Conservation (phyloP, 2,888 invertebrate genomes). For the Rotaria magnacalcarata region DNA sequence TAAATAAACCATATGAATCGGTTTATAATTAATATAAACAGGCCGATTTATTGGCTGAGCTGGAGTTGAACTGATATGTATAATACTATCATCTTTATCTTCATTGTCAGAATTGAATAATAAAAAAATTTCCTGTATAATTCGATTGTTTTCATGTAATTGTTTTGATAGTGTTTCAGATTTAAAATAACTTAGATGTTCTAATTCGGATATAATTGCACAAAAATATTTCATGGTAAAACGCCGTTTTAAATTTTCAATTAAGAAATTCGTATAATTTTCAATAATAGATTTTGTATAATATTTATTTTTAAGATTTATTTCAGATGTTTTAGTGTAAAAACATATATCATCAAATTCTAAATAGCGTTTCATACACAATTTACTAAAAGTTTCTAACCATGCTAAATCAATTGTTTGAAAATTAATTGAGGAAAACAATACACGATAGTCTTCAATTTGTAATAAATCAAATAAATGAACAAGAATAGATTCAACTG, state of each 20-base stretch:
- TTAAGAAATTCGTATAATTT: constrained; percentile 23
- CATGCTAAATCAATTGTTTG: neutral
- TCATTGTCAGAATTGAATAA: neutral
- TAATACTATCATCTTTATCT: constrained; percentile 13
- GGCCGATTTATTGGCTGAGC: neutral
- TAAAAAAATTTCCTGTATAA: neutral
- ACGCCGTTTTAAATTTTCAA: constrained; percentile 21
- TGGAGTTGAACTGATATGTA: constrained; percentile 20
- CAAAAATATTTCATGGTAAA: neutral
- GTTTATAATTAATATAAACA: neutral
- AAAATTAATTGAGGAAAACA: neutral
- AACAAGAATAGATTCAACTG: neutral
- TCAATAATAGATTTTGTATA: neutral
- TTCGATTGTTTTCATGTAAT: constrained; percentile 5
- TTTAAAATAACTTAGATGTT: constrained; percentile 23
- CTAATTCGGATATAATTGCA: neutral
- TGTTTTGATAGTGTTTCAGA: neutral
- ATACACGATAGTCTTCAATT: constrained; percentile 11
- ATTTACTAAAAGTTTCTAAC: neutral
- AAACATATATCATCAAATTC: constrained; percentile 18
- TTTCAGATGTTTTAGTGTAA: neutral
- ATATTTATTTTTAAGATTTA: neutral
- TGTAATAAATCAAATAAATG: constrained; percentile 30
- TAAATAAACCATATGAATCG: neutral
- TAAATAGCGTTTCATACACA: constrained; percentile 14